These are phyloP conservation scores for Schizopygopsis malacanthus DNA, from an alignment of 2,797 vertebrate genomes.

Conservation along the genomic window DNA sequence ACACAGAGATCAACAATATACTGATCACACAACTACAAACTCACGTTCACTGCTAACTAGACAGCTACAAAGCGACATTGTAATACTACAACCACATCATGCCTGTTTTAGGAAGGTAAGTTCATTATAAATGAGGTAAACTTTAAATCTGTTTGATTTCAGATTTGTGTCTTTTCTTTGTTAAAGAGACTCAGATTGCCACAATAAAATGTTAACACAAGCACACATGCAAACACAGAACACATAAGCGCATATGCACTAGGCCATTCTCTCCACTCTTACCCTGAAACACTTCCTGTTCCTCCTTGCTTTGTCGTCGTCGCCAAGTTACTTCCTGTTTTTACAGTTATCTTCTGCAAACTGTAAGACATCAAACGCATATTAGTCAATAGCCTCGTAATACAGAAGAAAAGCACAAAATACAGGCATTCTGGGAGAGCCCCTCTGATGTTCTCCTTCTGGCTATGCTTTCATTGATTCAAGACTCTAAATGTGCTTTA, in stretches of 20 bases:
- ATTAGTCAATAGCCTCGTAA: constrained; percentile 22
- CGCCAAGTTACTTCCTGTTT: constrained; percentile 80
- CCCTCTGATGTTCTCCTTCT: neutral
- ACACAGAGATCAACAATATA: constrained; percentile 64
- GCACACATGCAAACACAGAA: neutral
- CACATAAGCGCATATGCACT: constrained; percentile 15
- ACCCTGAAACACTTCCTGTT: constrained; percentile 79
- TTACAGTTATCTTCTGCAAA: constrained; percentile 72
- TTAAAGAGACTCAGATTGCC: constrained; percentile 63
- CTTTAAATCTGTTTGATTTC: neutral
- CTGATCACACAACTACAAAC: neutral
- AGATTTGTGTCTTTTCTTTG: neutral
- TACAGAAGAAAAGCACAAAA: constrained; percentile 7
- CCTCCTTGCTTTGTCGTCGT: constrained; percentile 65
- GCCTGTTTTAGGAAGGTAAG: neutral
- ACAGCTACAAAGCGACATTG: neutral
- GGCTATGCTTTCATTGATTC: neutral
- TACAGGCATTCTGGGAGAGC: neutral
- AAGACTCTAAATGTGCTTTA: constrained; percentile 4
- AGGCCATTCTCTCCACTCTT: constrained; percentile 34
- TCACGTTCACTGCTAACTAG: neutral
- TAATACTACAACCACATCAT: neutral
- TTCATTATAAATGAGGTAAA: neutral
- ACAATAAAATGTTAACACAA: constrained; percentile 1
- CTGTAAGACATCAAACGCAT: constrained; percentile 67